Percentiles rank a stretch among this genome's conserved stretches.
Evolutionary conservation across 2,113 vertebrate species (phyloP).

Genomic region (Osmerus mordax): DNA sequence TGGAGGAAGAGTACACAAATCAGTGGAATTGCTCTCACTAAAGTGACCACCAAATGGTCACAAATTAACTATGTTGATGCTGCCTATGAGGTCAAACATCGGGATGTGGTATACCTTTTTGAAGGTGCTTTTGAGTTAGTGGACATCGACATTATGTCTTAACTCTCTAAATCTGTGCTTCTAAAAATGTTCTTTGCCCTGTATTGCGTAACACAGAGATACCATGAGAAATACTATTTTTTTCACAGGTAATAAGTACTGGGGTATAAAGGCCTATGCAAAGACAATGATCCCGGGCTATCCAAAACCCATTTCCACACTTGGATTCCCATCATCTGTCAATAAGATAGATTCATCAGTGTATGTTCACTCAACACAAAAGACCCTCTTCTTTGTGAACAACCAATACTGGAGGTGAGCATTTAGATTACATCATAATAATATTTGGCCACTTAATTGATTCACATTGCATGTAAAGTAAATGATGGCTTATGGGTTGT

Average conservation of each 20-base stretch:
- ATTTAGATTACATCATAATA: neutral
- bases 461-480: no score
- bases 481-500: neutral
- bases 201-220: neutral
- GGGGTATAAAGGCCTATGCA: slow-evolving; percentile 50
- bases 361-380: slow-evolving; percentile 38
- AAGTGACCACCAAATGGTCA: slow-evolving; percentile 56
- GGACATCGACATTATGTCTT: neutral
- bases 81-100: slow-evolving; percentile 53
- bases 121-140: slow-evolving; percentile 48
- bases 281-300: slow-evolving; percentile 49
- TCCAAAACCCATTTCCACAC: slow-evolving; percentile 58
- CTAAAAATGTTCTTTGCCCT: neutral
- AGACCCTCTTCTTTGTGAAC: slow-evolving; percentile 62
- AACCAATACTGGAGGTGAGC: slow-evolving; percentile 67
- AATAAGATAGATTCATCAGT: slow-evolving; percentile 66
- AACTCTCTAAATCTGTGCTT: neutral
- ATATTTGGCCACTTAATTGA: neutral
- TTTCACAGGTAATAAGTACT: slow-evolving; percentile 58
- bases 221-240: slow-evolving; percentile 3
- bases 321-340: slow-evolving; percentile 62
- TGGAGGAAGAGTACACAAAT: slow-evolving; percentile 57
- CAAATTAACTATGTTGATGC: slow-evolving; percentile 61
- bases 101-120: slow-evolving; percentile 53
- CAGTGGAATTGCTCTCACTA: slow-evolving; percentile 34